Evolutionary conservation across 2,888 invertebrate species (phyloP), one percentile per base, ranked within the genome.

Genomic region (Drosophila prolongata): DNA sequence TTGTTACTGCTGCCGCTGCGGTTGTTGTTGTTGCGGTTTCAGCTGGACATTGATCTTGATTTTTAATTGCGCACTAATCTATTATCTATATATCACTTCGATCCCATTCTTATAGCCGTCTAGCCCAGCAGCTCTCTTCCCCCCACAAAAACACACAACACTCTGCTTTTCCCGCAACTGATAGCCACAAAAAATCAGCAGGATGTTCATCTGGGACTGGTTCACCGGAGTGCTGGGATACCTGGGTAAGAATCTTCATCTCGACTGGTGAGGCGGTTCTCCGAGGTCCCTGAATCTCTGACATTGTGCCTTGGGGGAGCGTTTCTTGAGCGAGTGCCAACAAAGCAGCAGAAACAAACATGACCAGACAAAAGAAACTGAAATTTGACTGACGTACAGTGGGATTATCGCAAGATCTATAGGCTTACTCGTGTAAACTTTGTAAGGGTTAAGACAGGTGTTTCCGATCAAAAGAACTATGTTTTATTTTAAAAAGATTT

Each of bases 171-270:
- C 68, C 60, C 50, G 69, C 47, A 69, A 64, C 58, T 64, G 57
- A 61, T 13, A 58, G 38, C 66, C 65, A 75, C 56, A 69, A 58
- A 49, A 65, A 24, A 37, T 38, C 46, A 80, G 75, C 78, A 88
- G 82, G 92, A 98, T 98, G 98, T 98, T 98, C 94, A 95, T 98
- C 94, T 96, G 97, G 96, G 98, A 98, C 93, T 98, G 98, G 97
- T 96, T 98, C 92, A 97, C 97, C 93, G 97, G 97, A 90, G 97
- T 98, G 91, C 94, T 98, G 92, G 97, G 97, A 93, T 98, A 97
- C 93, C 95, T 98, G 92, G 98, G 98, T 97, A 93, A 95, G 95
- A 50, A 60, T 34, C 47, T 6, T 16, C 24, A 6, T 30, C 30
- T 0, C 30, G 30, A 8, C 8, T 49, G 57, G 54, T 44, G 10